Conservation (phyloP, 2,797 vertebrate genomes). For the Anabacerthia variegaticeps region DNA sequence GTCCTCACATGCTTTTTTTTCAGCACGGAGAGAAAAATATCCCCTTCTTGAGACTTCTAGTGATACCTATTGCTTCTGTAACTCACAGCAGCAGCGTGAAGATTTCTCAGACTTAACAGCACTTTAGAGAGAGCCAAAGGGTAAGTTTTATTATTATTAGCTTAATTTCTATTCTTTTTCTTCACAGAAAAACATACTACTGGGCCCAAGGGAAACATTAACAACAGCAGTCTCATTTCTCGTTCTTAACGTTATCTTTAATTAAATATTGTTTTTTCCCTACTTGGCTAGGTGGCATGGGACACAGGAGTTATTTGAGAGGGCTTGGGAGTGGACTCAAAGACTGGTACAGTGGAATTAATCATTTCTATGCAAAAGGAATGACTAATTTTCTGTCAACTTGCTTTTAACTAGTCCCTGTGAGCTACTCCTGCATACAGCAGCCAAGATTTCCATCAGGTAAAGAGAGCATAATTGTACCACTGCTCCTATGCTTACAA, state of each 20-base stretch:
- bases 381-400: neutral
- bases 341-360: neutral
- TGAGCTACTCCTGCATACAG: neutral
- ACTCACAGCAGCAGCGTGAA: neutral
- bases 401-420: neutral
- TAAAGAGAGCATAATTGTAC: neutral
- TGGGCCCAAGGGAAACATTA: neutral
- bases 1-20: neutral
- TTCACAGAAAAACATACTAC: neutral
- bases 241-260: neutral
- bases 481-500: rapidly evolving
- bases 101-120: neutral
- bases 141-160: slow-evolving; percentile 4
- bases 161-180: slow-evolving; percentile 31
- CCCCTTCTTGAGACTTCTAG: neutral
- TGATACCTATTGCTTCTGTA: neutral
- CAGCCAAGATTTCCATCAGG: neutral
- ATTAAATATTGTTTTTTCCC: slow-evolving; percentile 14
- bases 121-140: neutral
- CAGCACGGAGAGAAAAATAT: neutral
- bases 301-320: neutral
- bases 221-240: neutral
- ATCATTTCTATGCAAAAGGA: neutral
- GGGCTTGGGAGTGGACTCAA: neutral
- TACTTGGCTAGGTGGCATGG: neutral